phyloP scores from a whole-genome alignment of 2,888 invertebrate genomes.

The Sthenelais limicola region DNA sequence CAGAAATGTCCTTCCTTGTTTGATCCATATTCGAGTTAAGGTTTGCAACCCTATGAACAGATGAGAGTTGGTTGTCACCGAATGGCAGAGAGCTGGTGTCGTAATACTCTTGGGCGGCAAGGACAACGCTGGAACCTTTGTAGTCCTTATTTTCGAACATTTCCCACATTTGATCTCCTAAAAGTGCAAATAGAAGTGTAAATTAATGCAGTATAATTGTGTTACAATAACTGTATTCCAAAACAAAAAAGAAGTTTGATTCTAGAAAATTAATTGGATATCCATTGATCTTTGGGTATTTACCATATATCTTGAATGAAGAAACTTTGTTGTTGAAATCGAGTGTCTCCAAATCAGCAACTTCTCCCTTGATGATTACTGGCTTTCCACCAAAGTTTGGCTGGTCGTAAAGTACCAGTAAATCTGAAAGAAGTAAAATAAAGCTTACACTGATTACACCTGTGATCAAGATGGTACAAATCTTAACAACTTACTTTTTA shows the following conservation, averaged over 20 bases:
- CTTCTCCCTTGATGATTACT: not conserved
- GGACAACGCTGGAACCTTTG: slow-evolving; percentile 19
- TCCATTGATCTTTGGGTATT: not conserved
- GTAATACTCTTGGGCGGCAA: not conserved
- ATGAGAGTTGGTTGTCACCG: slow-evolving; percentile 1
- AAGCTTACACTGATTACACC: too few relatives aligned
- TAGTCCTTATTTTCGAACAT: slow-evolving; percentile 17
- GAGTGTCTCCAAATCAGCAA: not conserved
- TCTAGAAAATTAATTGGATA: not conserved
- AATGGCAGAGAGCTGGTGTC: not conserved
- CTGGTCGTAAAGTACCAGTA: slow-evolving; percentile 3
- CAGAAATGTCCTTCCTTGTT: slow-evolving; percentile 13
- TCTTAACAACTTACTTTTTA: too few relatives aligned
- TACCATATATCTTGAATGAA: slow-evolving; percentile 26
- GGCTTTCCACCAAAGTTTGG: slow-evolving; percentile 12
- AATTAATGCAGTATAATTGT: not conserved
- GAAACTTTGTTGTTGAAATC: slow-evolving; percentile 13
- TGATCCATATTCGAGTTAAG: not conserved
- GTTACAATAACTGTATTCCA: not conserved
- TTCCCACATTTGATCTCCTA: slow-evolving; percentile 16
- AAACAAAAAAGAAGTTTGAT: not conserved
- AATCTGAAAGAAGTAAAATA: not conserved
- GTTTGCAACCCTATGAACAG: slow-evolving; percentile 4
- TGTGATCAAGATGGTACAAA: too few relatives aligned
- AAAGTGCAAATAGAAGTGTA: not conserved